Percentiles rank a stretch among this genome's conserved stretches.
Evolutionary conservation across 2,888 invertebrate species (phyloP).

Genomic region (Drosophila prostipennis): DNA sequence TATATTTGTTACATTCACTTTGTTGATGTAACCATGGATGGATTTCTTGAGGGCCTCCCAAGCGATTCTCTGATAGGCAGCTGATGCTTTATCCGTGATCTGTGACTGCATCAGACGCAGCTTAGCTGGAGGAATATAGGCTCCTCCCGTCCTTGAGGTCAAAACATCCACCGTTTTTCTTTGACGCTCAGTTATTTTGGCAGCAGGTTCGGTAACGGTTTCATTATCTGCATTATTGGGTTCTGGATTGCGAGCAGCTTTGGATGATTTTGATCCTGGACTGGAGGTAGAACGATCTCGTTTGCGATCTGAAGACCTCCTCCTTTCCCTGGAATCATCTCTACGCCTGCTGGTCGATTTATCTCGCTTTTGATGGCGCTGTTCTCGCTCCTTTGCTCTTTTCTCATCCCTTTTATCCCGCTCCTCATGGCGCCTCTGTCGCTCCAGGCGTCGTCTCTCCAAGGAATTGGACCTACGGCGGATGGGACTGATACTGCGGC

Average conservation of each 20-base stretch:
- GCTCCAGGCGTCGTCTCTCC: slow-evolving; percentile 76
- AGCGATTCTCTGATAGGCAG: slow-evolving; percentile 97
- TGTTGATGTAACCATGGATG: slow-evolving; percentile 98
- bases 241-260: background rate
- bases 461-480: slow-evolving; percentile 72
- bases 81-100: slow-evolving; percentile 97
- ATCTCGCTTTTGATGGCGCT: slow-evolving; percentile 50
- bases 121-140: slow-evolving; percentile 99
- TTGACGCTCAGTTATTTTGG: slow-evolving; percentile 82
- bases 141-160: slow-evolving; percentile 94
- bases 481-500: slow-evolving; percentile 46
- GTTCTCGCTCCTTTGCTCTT: slow-evolving; percentile 61
- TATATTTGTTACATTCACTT: slow-evolving; percentile 98
- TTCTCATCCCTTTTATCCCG: slow-evolving; percentile 72
- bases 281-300: slow-evolving; percentile 22
- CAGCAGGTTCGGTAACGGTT: slow-evolving; percentile 71
- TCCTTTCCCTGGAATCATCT: slow-evolving; percentile 35
- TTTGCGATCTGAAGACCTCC: slow-evolving; percentile 13
- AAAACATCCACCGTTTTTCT: slow-evolving; percentile 87
- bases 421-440: slow-evolving; percentile 75
- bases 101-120: slow-evolving; percentile 97
- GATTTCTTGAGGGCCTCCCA: slow-evolving; percentile 99
- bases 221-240: slow-evolving; percentile 64
- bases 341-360: slow-evolving; percentile 30
- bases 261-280: slow-evolving; percentile 6